These are phyloP conservation scores for Embidobia sp. DNA, from an alignment of 2,888 invertebrate genomes.

Conservation along the genomic window DNA sequence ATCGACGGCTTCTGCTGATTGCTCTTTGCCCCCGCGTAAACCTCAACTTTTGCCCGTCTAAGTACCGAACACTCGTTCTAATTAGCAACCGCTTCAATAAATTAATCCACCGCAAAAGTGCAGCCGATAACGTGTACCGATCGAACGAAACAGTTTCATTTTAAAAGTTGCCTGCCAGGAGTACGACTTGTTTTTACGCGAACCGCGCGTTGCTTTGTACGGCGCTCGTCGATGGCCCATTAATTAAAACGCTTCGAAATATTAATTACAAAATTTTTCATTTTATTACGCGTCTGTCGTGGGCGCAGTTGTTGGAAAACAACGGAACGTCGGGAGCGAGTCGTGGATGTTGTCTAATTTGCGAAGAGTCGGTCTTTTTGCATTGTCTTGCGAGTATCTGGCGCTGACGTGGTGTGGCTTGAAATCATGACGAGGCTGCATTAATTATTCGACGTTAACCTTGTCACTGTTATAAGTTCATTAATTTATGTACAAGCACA, in stretches of 20 bases:
- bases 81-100: slow-evolving; percentile 41
- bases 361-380: slow-evolving; percentile 21
- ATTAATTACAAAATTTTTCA: slow-evolving; percentile 16
- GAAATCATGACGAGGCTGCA: slow-evolving; percentile 34
- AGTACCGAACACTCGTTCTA: slow-evolving; percentile 27
- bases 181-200: slow-evolving; percentile 12
- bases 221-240: too few relatives aligned
- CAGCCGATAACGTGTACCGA: slow-evolving; percentile 22
- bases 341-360: slow-evolving; percentile 25
- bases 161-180: slow-evolving; percentile 3
- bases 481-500: slow-evolving; percentile 29
- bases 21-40: slow-evolving; percentile 18
- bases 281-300: background rate
- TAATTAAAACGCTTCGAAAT: slow-evolving; percentile 22
- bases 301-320: background rate
- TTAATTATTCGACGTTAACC: slow-evolving; percentile 40
- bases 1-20: slow-evolving; percentile 34
- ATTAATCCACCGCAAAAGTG: slow-evolving; percentile 27
- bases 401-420: slow-evolving; percentile 16
- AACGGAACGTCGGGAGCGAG: background rate
- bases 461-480: slow-evolving; percentile 42
- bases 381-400: slow-evolving; percentile 27
- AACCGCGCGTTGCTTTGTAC: too few relatives aligned
- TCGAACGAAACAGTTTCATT: slow-evolving; percentile 33
- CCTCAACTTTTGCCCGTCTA: slow-evolving; percentile 30